phyloP scores from a whole-genome alignment of 1,140 invertebrate species.

The Zaprionus kolodkinae region DNA sequence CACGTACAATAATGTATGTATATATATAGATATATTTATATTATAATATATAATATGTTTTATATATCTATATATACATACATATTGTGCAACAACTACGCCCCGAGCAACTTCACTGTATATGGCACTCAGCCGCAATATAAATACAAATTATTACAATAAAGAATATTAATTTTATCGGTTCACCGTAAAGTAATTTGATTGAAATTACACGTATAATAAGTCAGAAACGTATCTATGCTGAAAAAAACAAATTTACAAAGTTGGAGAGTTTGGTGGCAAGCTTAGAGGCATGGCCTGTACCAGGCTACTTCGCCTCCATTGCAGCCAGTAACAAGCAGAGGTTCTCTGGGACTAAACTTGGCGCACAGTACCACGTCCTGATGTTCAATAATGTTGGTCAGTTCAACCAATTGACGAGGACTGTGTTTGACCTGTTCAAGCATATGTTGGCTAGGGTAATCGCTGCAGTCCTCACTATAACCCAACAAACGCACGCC shows the following conservation, averaged over 20 bases:
- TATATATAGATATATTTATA: constrained; percentile 22
- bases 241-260: constrained; percentile 10
- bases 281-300: constrained; percentile 87
- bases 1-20: constrained; percentile 15
- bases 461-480: constrained; percentile 90
- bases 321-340: constrained; percentile 95
- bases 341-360: constrained; percentile 93
- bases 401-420: constrained; percentile 87
- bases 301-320: constrained; percentile 95
- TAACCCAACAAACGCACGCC: constrained; percentile 93
- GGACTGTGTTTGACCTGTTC: constrained; percentile 74
- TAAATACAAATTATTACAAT: constrained; percentile 45
- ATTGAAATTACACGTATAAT: constrained; percentile 6
- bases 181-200: constrained; percentile 44
- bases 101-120: constrained; percentile 31
- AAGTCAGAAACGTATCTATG: constrained; percentile 28
- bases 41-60: too few relatives aligned
- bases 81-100: constrained; percentile 32
- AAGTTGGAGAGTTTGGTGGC: not conserved
- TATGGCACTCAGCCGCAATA: constrained; percentile 4
- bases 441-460: constrained; percentile 87
- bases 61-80: constrained; percentile 30
- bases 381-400: constrained; percentile 89
- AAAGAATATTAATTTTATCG: constrained; percentile 52
- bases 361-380: constrained; percentile 96